These are phyloP conservation scores for Metalampra italica DNA, from an alignment of 2,888 invertebrate species.

Conservation along the genomic window DNA sequence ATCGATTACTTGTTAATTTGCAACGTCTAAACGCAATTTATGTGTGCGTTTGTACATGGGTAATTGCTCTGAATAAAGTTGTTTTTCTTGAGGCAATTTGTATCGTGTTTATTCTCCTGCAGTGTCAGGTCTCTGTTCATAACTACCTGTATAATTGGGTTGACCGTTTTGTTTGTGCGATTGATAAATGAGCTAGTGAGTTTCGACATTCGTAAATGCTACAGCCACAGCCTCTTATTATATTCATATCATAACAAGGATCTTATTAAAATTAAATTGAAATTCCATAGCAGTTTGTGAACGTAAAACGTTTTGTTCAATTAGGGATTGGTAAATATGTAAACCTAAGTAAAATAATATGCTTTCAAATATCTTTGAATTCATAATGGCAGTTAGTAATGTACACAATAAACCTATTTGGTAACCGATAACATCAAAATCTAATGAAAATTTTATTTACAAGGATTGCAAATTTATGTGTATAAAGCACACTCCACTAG, in stretches of 20 bases:
- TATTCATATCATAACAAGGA: conserved; percentile 25
- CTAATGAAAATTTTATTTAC: not conserved
- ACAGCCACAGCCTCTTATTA: conserved; percentile 5
- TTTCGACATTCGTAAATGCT: conserved; percentile 23
- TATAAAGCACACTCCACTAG: not conserved
- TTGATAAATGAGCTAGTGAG: conserved; percentile 18
- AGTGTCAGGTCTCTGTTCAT: conserved; percentile 27
- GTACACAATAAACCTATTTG: not conserved
- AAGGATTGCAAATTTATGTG: not conserved
- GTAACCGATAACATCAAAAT: not conserved
- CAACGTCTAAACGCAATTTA: conserved; percentile 14
- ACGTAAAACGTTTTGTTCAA: conserved; percentile 39
- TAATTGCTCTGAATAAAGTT: conserved; percentile 42
- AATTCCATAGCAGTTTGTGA: conserved; percentile 32
- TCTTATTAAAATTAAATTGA: conserved; percentile 30
- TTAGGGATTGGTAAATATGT: conserved; percentile 40
- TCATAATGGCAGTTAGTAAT: not conserved
- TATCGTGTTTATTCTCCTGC: conserved; percentile 18
- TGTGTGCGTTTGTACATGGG: conserved; percentile 16
- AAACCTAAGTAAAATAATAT: conserved; percentile 14
- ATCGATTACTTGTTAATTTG: conserved; percentile 20
- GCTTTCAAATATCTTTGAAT: too few relatives aligned
- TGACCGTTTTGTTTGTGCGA: conserved; percentile 26
- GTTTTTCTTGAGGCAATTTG: conserved; percentile 38
- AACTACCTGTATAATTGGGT: conserved; percentile 30